Evolutionary conservation across 2,113 vertebrate genomes (phyloP), one percentile per base, ranked within the genome.

Genomic region (Alouatta palliata): DNA sequence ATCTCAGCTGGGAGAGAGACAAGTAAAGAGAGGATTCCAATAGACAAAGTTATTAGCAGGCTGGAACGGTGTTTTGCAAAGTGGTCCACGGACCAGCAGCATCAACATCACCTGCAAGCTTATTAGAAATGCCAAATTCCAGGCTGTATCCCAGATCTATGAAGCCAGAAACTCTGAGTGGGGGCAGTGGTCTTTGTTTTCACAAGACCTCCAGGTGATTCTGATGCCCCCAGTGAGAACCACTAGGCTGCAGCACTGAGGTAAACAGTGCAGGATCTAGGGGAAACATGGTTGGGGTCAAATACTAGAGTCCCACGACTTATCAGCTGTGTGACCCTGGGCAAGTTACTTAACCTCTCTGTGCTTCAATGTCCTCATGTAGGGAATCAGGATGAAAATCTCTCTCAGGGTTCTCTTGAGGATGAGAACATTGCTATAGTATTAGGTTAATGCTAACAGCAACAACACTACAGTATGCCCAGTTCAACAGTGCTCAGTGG

Each of bases 341-440:
- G 27, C 27, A 35, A 82, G 93, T 93, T 30, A 40, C 90, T 87
- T 71, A 56, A 93, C 30, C 54, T 73, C 82, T 91, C 52, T 92
- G 86, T 70, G 43, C 35, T 76, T 87, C 81, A 27, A 35, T 87
- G 37, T 52, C 73, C 80, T 90, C 37, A 25, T 9, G 30, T 10
- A 75, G 1, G 85, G 25, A 81, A 85, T 66, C 0, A 0, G 77
- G 54, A 93, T 88, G 66, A 89, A 90, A 87, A 40, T 25, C 3
- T 61, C 73, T 89, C 66, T 86, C 61, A 17, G 49, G 32, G 76
- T 73, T 82, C 58, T 87, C n/a, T 3, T 52, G 71, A 79, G 76
- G 45, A 95, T 45, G 43, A 71, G 45, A 89, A 52, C 23, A 16
- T 27, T 58, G 19, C 81, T n/a, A 17, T 7, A 66, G 92, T 43